Evolutionary conservation across 2,888 invertebrate species (phyloP).

Genomic region (Tortricodes alternella): DNA sequence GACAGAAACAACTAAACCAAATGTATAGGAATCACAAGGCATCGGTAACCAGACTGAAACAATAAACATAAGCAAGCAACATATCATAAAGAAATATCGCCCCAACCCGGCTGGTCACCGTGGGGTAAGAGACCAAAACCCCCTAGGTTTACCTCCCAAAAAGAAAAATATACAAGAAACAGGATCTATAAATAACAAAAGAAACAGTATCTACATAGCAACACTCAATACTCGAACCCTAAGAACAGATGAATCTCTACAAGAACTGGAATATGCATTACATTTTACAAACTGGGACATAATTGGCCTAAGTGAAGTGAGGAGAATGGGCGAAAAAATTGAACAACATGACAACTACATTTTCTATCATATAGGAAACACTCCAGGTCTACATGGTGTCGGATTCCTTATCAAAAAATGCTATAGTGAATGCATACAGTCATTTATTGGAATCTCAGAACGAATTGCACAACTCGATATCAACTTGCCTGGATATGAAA

Average conservation of each 20-base stretch:
- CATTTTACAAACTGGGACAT: too few relatives aligned
- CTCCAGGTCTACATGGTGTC: not conserved
- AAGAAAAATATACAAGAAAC: too few relatives aligned
- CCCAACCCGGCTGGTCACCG: too few relatives aligned
- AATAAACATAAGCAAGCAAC: too few relatives aligned
- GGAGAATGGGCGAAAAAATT: constrained; percentile 1
- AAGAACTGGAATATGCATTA: too few relatives aligned
- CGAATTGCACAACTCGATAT: constrained; percentile 13
- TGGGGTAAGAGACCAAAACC: too few relatives aligned
- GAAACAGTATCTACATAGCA: too few relatives aligned
- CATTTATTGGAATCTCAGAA: constrained; percentile 8
- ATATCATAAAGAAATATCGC: too few relatives aligned
- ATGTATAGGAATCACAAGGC: constrained; percentile 11
- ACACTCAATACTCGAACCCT: too few relatives aligned
- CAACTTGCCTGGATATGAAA: constrained; percentile 4
- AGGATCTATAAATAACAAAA: too few relatives aligned
- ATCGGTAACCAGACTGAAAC: constrained; percentile 4
- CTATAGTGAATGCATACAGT: constrained; percentile 2
- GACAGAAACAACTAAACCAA: constrained; percentile 2
- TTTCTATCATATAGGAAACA: constrained; percentile 7
- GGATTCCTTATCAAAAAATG: constrained; percentile 7
- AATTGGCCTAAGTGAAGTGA: not conserved
- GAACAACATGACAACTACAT: constrained; percentile 9
- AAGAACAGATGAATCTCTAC: too few relatives aligned
- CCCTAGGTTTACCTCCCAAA: too few relatives aligned